Percentiles rank a stretch among this genome's conserved stretches.
Conservation (phyloP, 2,888 invertebrate genomes). For the Platerodrilus igneus region DNA sequence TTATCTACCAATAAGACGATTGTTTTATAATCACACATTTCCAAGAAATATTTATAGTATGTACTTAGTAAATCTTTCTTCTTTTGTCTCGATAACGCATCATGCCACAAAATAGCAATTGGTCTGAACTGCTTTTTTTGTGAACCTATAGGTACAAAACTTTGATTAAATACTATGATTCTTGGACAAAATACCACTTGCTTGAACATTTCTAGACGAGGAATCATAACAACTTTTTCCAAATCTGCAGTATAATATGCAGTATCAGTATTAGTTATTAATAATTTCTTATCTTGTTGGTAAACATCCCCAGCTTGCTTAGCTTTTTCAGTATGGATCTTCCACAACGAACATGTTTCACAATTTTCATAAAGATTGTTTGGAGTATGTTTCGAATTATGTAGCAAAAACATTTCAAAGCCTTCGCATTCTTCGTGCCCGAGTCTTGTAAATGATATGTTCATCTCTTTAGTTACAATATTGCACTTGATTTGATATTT, state of each 20-base stretch:
- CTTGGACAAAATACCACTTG: constrained; percentile 3
- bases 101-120: too few species aligned
- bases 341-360: background rate
- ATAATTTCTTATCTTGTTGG: background rate
- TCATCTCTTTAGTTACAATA: background rate
- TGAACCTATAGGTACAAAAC: too few species aligned
- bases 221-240: constrained; percentile 3
- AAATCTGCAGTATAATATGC: background rate
- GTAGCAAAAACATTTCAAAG: background rate
- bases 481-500: background rate
- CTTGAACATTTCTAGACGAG: constrained; percentile 1
- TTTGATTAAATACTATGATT: constrained; percentile 4
- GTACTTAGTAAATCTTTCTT: too few species aligned
- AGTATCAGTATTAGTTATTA: background rate
- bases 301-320: background rate
- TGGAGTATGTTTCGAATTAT: constrained; percentile 3
- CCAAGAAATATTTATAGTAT: too few species aligned
- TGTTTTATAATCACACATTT: too few species aligned
- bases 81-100: too few species aligned
- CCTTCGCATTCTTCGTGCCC: background rate
- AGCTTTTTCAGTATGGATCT: background rate
- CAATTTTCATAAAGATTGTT: background rate
- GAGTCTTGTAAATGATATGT: constrained; percentile 1
- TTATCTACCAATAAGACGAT: too few species aligned
- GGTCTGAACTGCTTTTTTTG: too few species aligned